These are phyloP conservation scores for Squalus acanthias DNA, from an alignment of 2,797 vertebrate genomes.

Conservation along the genomic window DNA sequence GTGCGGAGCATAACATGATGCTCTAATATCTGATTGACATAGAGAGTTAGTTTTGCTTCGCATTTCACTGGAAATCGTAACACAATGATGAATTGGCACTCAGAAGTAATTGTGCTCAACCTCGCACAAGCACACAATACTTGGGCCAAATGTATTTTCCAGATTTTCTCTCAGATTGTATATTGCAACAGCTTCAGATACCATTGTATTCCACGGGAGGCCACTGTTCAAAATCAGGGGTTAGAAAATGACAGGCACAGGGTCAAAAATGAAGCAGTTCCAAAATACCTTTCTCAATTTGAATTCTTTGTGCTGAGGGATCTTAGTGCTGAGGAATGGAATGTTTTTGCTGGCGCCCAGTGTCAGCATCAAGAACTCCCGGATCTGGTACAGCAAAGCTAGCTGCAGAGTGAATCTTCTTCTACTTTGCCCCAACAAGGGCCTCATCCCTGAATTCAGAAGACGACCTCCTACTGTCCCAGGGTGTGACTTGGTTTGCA, in stretches of 20 bases:
- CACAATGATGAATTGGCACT: not conserved
- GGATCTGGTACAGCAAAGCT: not conserved
- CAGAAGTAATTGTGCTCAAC: not conserved
- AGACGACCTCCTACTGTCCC: not conserved
- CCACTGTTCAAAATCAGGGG: not conserved
- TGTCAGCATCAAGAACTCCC: not conserved
- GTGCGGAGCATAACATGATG: too few relatives aligned
- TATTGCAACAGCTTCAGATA: not conserved
- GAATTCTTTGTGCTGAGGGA: not conserved
- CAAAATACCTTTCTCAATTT: not conserved
- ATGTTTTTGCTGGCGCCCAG: not conserved
- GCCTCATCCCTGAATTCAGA: not conserved
- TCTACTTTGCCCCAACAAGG: not conserved
- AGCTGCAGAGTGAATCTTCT: not conserved
- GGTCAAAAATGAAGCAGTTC: not conserved
- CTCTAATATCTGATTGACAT: too few relatives aligned
- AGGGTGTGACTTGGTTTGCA: too few relatives aligned
- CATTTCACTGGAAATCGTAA: not conserved
- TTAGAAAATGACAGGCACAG: not conserved
- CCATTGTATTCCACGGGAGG: not conserved
- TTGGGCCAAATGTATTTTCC: not conserved
- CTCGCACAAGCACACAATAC: not conserved
- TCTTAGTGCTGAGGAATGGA: not conserved
- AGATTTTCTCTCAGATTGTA: not conserved
- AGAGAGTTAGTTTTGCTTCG: not conserved